These are phyloP conservation scores for Sorex fumeus DNA, from an alignment of 2,113 vertebrate genomes.

Conservation along the genomic window DNA sequence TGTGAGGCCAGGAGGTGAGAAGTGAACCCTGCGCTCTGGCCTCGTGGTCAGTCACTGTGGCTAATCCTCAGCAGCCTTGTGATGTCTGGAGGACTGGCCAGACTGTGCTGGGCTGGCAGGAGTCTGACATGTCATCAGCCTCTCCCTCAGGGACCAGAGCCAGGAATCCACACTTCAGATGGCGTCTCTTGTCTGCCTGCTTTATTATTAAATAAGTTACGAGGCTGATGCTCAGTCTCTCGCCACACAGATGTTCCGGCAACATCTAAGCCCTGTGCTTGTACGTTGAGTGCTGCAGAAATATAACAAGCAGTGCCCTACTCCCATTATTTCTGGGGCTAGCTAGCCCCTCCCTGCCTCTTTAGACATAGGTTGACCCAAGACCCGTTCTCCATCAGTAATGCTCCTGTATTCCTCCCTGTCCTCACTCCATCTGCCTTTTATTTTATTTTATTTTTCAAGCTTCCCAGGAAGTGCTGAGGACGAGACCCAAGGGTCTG, in stretches of 20 bases:
- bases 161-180: conserved; percentile 57
- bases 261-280: neutral
- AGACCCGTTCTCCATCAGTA: neutral
- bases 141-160: conserved; percentile 60
- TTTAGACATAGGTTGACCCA: neutral
- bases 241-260: neutral
- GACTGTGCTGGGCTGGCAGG: conserved; percentile 7
- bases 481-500: too few relatives aligned
- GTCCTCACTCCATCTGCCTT: too few relatives aligned
- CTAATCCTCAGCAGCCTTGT: neutral
- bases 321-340: too few relatives aligned
- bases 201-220: conserved; percentile 77
- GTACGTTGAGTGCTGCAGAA: neutral
- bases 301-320: neutral
- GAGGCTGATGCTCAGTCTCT: conserved; percentile 24
- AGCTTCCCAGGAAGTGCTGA: too few relatives aligned
- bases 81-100: neutral
- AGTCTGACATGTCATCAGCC: conserved; percentile 24
- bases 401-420: accelerated
- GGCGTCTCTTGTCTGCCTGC: conserved; percentile 72
- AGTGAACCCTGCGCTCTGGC: neutral
- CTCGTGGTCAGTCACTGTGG: neutral
- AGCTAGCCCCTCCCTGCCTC: neutral
- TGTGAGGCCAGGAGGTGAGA: neutral
- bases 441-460: too few relatives aligned